Percentiles rank a stretch among this genome's conserved stretches.
These are phyloP conservation scores for Lepidocolaptes lacrymiger DNA, from an alignment of 2,797 vertebrate species.

Conservation along the genomic window DNA sequence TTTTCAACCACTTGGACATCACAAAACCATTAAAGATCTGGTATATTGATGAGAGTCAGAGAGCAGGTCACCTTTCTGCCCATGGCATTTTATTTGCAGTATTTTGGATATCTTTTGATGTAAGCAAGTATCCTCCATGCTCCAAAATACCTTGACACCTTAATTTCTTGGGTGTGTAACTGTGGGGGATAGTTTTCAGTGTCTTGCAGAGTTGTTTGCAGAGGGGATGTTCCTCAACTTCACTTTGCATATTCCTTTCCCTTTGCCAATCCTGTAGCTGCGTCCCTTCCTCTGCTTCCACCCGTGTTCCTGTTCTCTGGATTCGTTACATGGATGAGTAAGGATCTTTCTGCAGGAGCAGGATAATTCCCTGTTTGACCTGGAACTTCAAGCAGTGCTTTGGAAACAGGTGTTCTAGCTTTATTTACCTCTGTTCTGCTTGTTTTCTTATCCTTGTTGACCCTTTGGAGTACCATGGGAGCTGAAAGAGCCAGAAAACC, in stretches of 20 bases:
- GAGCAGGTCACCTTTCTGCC: not conserved
- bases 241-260: not conserved
- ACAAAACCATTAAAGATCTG: not conserved
- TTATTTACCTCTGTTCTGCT: not conserved
- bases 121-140: not conserved
- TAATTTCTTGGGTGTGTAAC: not conserved
- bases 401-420: not conserved
- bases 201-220: not conserved
- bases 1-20: not conserved
- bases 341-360: not conserved
- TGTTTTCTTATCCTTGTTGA: not conserved
- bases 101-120: not conserved
- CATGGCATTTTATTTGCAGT: not conserved
- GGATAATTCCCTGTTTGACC: not conserved
- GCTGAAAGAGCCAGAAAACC: not conserved
- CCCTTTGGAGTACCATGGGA: accelerated
- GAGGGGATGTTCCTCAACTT: not conserved
- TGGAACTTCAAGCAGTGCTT: not conserved
- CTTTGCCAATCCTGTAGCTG: not conserved
- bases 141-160: not conserved
- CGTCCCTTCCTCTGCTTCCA: not conserved
- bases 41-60: not conserved
- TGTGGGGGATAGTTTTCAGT: not conserved
- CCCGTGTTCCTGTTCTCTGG: accelerated
- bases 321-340: not conserved